phyloP scores from a whole-genome alignment of 2,797 vertebrate genomes.

The Lerista edwardsae region DNA sequence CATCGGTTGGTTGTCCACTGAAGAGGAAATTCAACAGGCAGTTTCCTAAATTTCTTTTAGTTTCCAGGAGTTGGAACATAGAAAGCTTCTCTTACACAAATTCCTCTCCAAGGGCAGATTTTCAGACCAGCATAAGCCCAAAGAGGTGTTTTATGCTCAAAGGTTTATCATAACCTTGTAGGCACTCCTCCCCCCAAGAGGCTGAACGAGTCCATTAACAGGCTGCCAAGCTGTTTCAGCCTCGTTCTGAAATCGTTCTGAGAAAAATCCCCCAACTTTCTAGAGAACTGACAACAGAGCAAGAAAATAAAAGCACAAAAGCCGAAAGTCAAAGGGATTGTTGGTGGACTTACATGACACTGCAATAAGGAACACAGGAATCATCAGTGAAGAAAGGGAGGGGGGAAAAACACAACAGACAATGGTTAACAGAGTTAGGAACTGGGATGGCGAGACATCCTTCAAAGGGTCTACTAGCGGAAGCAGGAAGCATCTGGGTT shows the following conservation, averaged over 20 bases:
- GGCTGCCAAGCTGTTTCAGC: conserved; percentile 26
- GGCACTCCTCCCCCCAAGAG: conserved; percentile 29
- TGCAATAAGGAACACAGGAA: conserved; percentile 94
- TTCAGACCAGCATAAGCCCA: conserved; percentile 43
- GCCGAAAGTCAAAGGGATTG: conserved; percentile 76
- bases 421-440: conserved; percentile 83
- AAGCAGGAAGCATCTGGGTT: conserved; percentile 71
- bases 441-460: conserved; percentile 66
- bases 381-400: conserved; percentile 86
- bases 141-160: conserved; percentile 13
- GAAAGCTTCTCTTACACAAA: conserved; percentile 51
- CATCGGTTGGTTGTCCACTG: conserved; percentile 99
- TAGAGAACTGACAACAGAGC: conserved; percentile 35
- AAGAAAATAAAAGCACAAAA: conserved; percentile 64
- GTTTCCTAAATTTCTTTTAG: too few species aligned
- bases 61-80: conserved; percentile 40
- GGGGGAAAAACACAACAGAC: conserved; percentile 78
- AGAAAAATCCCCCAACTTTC: not conserved
- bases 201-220: conserved; percentile 40
- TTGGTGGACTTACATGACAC: conserved; percentile 98
- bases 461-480: conserved; percentile 61
- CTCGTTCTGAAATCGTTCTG: conserved; percentile 15
- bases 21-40: conserved; percentile 47
- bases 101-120: conserved; percentile 15
- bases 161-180: conserved; percentile 40